phyloP scores from a whole-genome alignment of 1,140 invertebrate species.

The Drosophila lacertosa region DNA sequence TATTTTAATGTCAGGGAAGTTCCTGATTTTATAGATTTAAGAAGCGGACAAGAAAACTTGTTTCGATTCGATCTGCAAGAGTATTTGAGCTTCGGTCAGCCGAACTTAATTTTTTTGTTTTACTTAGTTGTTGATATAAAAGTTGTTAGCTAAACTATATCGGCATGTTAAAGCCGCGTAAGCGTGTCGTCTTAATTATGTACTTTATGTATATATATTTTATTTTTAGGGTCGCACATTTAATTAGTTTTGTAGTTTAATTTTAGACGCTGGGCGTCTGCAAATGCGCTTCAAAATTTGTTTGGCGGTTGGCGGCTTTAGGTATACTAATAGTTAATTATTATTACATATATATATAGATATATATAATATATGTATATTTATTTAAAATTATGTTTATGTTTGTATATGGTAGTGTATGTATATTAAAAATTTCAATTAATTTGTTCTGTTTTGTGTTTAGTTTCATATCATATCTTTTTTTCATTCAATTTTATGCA shows the following conservation, averaged over 20 bases:
- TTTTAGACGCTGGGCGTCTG: constrained; percentile 76
- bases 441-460: constrained; percentile 47
- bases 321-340: constrained; percentile 36
- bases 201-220: constrained; percentile 14
- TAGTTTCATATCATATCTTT: constrained; percentile 24
- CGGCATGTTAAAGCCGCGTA: constrained; percentile 52
- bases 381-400: constrained; percentile 23
- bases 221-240: constrained; percentile 21
- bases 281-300: constrained; percentile 69
- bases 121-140: constrained; percentile 58
- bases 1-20: neutral
- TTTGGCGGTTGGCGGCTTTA: constrained; percentile 70
- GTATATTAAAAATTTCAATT: constrained; percentile 61
- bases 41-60: neutral
- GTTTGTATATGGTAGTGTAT: constrained; percentile 34
- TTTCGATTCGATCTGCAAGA: constrained; percentile 9
- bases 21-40: neutral
- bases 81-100: constrained; percentile 28
- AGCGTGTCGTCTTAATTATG: constrained; percentile 65
- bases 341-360: constrained; percentile 36
- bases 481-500: constrained; percentile 33
- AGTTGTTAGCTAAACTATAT: constrained; percentile 66
- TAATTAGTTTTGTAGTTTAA: constrained; percentile 58
- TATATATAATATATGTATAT: constrained; percentile 42
- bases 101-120: constrained; percentile 26